Conservation (phyloP, 2,888 invertebrate species). For the Rosalia funebris region DNA sequence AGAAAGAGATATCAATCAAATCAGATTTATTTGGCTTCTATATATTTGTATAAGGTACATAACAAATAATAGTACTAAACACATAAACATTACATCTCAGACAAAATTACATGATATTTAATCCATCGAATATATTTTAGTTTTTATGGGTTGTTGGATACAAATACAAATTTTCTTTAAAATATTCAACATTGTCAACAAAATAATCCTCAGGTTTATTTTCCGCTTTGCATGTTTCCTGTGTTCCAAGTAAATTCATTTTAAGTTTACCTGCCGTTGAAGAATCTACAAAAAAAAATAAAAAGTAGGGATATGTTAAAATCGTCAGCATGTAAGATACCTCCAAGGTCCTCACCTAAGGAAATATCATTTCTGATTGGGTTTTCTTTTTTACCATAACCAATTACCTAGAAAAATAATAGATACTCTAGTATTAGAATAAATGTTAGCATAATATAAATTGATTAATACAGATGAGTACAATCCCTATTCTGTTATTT, state of each 20-base stretch:
- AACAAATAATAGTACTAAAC: too few species aligned
- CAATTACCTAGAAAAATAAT: slow-evolving; percentile 39
- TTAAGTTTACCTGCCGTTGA: not conserved
- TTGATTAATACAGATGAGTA: too few species aligned
- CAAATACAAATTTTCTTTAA: slow-evolving; percentile 32
- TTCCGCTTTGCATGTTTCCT: slow-evolving; percentile 14
- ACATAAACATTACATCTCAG: too few species aligned
- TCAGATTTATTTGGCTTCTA: too few species aligned
- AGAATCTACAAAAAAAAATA: slow-evolving; percentile 6
- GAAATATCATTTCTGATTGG: not conserved
- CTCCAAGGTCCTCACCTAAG: slow-evolving; percentile 9
- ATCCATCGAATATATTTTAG: too few species aligned
- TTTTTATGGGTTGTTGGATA: too few species aligned
- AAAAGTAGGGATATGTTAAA: not conserved
- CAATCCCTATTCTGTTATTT: too few species aligned
- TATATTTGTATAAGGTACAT: too few species aligned
- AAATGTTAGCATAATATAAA: too few species aligned
- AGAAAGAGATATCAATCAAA: too few species aligned
- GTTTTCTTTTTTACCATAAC: slow-evolving; percentile 30
- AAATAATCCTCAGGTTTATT: slow-evolving; percentile 29
- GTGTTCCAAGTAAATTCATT: slow-evolving; percentile 16
- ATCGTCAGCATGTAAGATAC: not conserved
- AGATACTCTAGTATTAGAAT: too few species aligned
- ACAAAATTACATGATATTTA: too few species aligned
- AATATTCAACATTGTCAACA: slow-evolving; percentile 34